Conservation (phyloP, 2,888 invertebrate genomes). For the Geotrupes spiniger region DNA sequence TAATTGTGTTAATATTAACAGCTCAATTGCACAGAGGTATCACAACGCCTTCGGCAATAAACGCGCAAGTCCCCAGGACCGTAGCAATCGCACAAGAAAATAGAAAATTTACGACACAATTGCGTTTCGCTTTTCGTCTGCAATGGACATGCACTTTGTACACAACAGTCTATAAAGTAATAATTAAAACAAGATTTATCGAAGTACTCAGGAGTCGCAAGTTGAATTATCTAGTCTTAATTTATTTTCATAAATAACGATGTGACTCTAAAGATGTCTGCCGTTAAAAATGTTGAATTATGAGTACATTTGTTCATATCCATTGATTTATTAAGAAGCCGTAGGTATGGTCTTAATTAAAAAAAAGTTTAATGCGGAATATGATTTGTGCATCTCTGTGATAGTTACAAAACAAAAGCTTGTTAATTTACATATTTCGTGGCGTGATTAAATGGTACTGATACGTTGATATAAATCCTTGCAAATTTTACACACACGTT, state of each 20-base stretch:
- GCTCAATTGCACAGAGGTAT: background rate
- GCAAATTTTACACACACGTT: no score
- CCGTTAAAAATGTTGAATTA: conserved; percentile 10
- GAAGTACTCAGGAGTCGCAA: background rate
- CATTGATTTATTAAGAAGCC: conserved; percentile 16
- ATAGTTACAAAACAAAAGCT: no score
- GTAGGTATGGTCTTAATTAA: conserved; percentile 15
- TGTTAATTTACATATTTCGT: no score
- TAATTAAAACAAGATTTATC: conserved; percentile 5
- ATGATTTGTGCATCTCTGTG: conserved; percentile 17
- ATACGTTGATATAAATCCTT: no score
- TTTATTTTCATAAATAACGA: conserved; percentile 12
- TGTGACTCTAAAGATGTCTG: conserved; percentile 10
- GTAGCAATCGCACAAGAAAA: no score
- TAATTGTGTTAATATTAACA: conserved; percentile 1
- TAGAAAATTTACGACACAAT: no score
- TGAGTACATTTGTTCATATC: conserved; percentile 9
- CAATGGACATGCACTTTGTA: background rate
- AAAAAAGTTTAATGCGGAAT: conserved; percentile 10
- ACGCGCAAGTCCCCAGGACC: no score
- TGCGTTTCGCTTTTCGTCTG: background rate
- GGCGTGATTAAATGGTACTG: no score
- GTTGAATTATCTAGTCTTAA: conserved; percentile 4
- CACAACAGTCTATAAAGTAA: background rate
- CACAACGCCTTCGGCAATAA: no score